These are phyloP conservation scores for Ophion ventricosus DNA, from an alignment of 2,888 invertebrate species.

Conservation along the genomic window DNA sequence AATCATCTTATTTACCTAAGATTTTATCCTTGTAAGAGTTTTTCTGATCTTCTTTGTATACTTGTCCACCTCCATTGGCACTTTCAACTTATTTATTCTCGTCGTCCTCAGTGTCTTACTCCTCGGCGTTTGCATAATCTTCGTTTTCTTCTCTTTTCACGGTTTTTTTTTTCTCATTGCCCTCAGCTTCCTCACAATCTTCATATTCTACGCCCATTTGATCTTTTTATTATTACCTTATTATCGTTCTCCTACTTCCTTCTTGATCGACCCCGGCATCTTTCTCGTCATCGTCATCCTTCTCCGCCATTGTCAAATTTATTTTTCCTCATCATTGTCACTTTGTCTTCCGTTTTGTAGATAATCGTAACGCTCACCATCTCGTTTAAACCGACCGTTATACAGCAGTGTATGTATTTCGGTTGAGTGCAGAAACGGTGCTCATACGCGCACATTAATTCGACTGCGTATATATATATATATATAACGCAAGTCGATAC, in stretches of 20 bases:
- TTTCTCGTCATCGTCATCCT: neutral
- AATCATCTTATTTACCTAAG: neutral
- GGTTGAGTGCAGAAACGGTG: slow-evolving; percentile 56
- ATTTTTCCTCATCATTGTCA: slow-evolving; percentile 19
- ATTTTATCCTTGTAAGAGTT: too few relatives aligned
- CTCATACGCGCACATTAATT: slow-evolving; percentile 20
- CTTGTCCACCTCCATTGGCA: neutral
- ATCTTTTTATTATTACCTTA: neutral
- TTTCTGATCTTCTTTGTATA: neutral
- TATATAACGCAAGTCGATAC: slow-evolving; percentile 8
- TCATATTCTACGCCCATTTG: neutral
- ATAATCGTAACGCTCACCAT: slow-evolving; percentile 22
- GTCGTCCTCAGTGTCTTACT: neutral
- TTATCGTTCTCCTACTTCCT: neutral
- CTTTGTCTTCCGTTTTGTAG: slow-evolving; percentile 13
- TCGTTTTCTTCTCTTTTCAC: neutral
- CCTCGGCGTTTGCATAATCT: neutral
- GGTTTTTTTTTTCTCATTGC: neutral
- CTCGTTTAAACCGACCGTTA: slow-evolving; percentile 35
- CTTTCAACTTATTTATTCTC: neutral
- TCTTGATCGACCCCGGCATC: neutral
- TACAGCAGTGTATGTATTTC: slow-evolving; percentile 26
- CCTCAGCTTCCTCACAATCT: neutral
- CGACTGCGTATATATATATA: slow-evolving; percentile 5
- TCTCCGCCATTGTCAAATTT: neutral